Base-by-base conservation (phyloP, 2,888 invertebrate genomes). In the Lymantria monacha region DNA sequence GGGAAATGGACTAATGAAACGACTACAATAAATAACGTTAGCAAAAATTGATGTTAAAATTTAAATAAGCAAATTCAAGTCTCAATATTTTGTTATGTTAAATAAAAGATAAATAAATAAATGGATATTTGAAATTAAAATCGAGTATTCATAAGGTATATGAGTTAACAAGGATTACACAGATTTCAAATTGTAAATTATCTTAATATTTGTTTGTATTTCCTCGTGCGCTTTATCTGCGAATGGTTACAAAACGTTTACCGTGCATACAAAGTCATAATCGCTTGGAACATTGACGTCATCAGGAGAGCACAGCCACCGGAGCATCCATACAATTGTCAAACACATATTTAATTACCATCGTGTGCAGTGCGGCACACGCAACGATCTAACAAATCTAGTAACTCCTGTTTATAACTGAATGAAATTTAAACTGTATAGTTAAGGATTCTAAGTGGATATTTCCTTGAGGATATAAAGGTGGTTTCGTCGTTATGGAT, bases 311-410 rank as follows among this genome's bases (percentile, higher is more conserved):
- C 74, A 84, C 88, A 88, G 85, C 85, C 81, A 74, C 85, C 66
- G 75, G 74, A 76, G 74, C 76, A 70, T 72, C 76, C 59, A 79
- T 75, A 69, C 82, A 86, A 88, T 88, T 89, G 87, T 90, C 85
- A 88, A 88, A 88, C 86, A 88, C 86, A 86, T 88, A 89, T 89
- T 88, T 88, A 88, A 89, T 89, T 87, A 89, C 83, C 79, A 81
- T 80, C 88, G 88, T 91, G 87, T 90, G 91, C 90, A 91, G 90
- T 91, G 90, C 90, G 90, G 88, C 81, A 93, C 90, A 77, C 92
- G 85, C 72, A 88, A 81, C 42, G 12, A 49, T 31, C 44, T 63
- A 38, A 30, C 22, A 44, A 57, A 13, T 65, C 63, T 7, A 42
- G 49, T 42, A 67, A 63, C 49, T 11, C 3, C 7, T 3, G 37